A percentile compares a stretch with the other conserved stretches of the same genome.
phyloP scores from a whole-genome alignment of 2,888 invertebrate genomes.

The Corbicula japonica region DNA sequence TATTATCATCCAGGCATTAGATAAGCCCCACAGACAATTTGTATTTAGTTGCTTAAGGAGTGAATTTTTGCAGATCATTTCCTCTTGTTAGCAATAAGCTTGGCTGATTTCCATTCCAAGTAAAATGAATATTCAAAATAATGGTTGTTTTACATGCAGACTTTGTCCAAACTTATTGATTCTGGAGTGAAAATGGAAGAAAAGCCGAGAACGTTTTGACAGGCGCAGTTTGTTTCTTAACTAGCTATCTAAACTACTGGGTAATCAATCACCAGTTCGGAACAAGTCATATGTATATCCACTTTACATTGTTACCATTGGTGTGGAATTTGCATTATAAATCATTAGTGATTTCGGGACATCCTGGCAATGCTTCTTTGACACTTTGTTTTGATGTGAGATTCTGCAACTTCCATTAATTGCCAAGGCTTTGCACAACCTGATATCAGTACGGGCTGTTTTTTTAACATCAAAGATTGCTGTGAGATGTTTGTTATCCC shows the following conservation, averaged over 20 bases:
- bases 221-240: conserved; percentile 24
- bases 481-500: conserved; percentile 45
- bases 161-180: conserved; percentile 35
- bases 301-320: conserved; percentile 35
- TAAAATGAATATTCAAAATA: conserved; percentile 26
- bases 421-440: conserved; percentile 38
- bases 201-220: conserved; percentile 21
- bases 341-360: conserved; percentile 64
- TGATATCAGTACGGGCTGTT: conserved; percentile 53
- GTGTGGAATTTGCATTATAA: conserved; percentile 55
- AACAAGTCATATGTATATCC: conserved; percentile 26
- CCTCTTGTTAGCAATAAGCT: conserved; percentile 21
- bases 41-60: conserved; percentile 17
- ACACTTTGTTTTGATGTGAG: conserved; percentile 67
- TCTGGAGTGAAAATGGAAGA: conserved; percentile 20
- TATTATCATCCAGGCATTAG: conserved; percentile 2
- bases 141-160: conserved; percentile 33
- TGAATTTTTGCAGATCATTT: conserved; percentile 13
- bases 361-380: conserved; percentile 40
- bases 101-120: conserved; percentile 26
- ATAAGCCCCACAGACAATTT: conserved; percentile 7
- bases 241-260: conserved; percentile 1
- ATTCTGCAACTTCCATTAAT: conserved; percentile 57
- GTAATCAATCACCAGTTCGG: conserved; percentile 18
- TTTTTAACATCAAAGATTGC: conserved; percentile 59